Conservation (phyloP, 2,888 invertebrate genomes). For the Drosophila imparisetae region DNA sequence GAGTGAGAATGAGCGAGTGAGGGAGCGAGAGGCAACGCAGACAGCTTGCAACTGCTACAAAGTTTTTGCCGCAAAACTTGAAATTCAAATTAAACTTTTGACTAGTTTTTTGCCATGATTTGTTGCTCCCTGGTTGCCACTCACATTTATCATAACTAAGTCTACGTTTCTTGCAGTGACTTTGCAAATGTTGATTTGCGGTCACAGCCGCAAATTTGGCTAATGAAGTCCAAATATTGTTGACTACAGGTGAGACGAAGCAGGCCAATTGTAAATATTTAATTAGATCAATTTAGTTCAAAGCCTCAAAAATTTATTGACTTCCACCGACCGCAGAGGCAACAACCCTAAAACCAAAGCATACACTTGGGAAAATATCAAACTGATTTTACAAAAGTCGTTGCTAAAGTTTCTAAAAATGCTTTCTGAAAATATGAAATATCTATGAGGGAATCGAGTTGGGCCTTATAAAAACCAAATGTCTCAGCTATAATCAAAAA, state of each 20-base stretch:
- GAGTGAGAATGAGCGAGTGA: background rate
- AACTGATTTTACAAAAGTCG: background rate
- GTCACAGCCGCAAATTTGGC: constrained; percentile 26
- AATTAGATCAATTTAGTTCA: constrained; percentile 70
- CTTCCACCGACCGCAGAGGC: constrained; percentile 16
- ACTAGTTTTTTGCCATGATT: constrained; percentile 64
- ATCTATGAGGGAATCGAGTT: background rate
- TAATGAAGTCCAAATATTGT: constrained; percentile 60
- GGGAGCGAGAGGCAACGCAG: background rate
- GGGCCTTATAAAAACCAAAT: background rate
- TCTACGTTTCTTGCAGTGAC: constrained; percentile 32
- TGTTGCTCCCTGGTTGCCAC: constrained; percentile 48
- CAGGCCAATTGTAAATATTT: constrained; percentile 68
- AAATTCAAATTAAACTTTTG: constrained; percentile 75
- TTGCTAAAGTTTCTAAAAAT: background rate
- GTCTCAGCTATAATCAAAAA: background rate
- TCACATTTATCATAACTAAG: constrained; percentile 67
- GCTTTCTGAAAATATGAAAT: background rate
- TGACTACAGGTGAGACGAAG: constrained; percentile 13
- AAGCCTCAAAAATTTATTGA: constrained; percentile 58
- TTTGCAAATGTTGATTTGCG: constrained; percentile 30
- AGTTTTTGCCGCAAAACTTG: constrained; percentile 60
- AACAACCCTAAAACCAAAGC: background rate
- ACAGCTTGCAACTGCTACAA: constrained; percentile 44
- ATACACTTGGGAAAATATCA: background rate